Evolutionary conservation across 2,888 invertebrate species (phyloP).

Genomic region (Drosophila leonis): DNA sequence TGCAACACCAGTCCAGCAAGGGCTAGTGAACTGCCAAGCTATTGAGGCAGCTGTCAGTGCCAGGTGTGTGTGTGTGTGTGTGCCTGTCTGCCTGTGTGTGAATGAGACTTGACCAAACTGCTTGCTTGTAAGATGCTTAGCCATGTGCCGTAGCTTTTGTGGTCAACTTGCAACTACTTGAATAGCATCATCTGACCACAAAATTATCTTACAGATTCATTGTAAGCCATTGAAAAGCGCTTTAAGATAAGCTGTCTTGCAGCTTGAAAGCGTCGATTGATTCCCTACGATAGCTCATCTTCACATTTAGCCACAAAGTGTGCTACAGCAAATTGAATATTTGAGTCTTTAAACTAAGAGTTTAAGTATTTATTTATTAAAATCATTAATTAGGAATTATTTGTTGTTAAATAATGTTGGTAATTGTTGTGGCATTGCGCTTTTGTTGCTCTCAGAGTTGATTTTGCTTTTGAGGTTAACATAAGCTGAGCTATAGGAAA

Average conservation of each 20-base stretch:
- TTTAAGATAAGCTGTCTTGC: conserved; percentile 25
- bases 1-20: conserved; percentile 36
- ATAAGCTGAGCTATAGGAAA: no score
- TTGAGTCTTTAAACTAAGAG: conserved; percentile 17
- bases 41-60: conserved; percentile 35
- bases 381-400: conserved; percentile 2
- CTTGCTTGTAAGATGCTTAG: conserved; percentile 54
- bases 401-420: background rate
- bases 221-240: conserved; percentile 42
- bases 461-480: no score
- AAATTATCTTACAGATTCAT: conserved; percentile 41
- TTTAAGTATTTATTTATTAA: conserved; percentile 9
- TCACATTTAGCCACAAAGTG: conserved; percentile 22
- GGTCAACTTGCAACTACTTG: conserved; percentile 58
- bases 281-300: conserved; percentile 24
- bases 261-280: conserved; percentile 37
- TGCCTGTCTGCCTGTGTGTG: conserved; percentile 3
- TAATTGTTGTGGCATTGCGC: background rate
- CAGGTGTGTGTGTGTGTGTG: conserved; percentile 32
- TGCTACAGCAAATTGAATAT: conserved; percentile 13
- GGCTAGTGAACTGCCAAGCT: conserved; percentile 56
- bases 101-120: conserved; percentile 40
- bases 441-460: background rate
- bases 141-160: conserved; percentile 35
- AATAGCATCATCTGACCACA: conserved; percentile 41